These are phyloP conservation scores for Metopia argyrocephala DNA, from an alignment of 2,888 invertebrate genomes.

Conservation along the genomic window DNA sequence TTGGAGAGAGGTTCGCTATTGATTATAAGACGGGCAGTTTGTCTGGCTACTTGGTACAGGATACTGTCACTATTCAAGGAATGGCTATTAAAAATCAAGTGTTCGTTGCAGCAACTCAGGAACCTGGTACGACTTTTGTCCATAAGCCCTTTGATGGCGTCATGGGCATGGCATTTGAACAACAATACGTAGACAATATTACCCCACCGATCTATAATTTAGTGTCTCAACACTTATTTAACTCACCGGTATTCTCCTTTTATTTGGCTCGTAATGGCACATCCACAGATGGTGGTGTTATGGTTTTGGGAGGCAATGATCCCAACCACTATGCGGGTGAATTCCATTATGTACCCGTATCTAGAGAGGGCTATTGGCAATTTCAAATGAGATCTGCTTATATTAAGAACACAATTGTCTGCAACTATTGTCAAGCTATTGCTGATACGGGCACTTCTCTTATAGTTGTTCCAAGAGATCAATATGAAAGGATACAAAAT, in stretches of 20 bases:
- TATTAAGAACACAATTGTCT: slow-evolving; percentile 81
- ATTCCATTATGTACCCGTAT: slow-evolving; percentile 85
- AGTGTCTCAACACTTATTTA: slow-evolving; percentile 86
- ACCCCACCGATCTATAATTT: slow-evolving; percentile 94
- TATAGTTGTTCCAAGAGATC: slow-evolving; percentile 90
- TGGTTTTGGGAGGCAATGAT: slow-evolving; percentile 95
- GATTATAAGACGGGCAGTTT: slow-evolving; percentile 97
- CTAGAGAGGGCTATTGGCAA: slow-evolving; percentile 95
- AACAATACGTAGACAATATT: slow-evolving; percentile 93
- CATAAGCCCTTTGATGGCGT: slow-evolving; percentile 99
- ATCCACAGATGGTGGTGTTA: slow-evolving; percentile 87
- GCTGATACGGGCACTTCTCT: slow-evolving; percentile 97
- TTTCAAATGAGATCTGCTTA: slow-evolving; percentile 88
- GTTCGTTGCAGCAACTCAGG: slow-evolving; percentile 95
- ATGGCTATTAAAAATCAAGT: slow-evolving; percentile 87
- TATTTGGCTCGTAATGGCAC: slow-evolving; percentile 88
- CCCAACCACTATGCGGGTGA: slow-evolving; percentile 86
- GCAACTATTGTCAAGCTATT: slow-evolving; percentile 90
- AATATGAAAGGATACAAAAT: slow-evolving; percentile 87
- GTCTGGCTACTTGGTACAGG: slow-evolving; percentile 94
- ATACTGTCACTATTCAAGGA: slow-evolving; percentile 86
- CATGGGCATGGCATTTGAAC: slow-evolving; percentile 92
- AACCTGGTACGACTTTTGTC: slow-evolving; percentile 95
- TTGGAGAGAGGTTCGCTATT: slow-evolving; percentile 94
- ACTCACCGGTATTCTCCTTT: slow-evolving; percentile 94